Conservation (phyloP, 2,797 vertebrate species). For the Siniperca undulata region DNA sequence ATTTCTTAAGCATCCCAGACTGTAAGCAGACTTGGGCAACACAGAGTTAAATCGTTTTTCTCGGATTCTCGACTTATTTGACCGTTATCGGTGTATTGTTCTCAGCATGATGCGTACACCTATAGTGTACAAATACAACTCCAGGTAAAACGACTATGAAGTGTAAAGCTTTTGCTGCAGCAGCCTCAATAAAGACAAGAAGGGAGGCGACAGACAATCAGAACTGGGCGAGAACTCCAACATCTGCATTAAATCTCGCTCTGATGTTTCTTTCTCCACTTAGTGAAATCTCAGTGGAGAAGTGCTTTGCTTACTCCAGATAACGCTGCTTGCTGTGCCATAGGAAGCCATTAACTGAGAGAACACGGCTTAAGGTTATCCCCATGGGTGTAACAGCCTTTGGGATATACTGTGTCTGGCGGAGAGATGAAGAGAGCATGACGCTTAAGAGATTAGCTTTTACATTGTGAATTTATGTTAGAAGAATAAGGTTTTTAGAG, state of each 20-base stretch:
- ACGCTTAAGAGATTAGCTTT: conserved; percentile 71
- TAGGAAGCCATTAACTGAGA: conserved; percentile 73
- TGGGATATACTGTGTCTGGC: conserved; percentile 65
- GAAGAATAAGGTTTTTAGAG: conserved; percentile 64
- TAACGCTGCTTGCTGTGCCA: conserved; percentile 64
- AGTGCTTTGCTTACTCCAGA: conserved; percentile 52
- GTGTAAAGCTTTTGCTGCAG: conserved; percentile 31
- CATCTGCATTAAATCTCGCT: conserved; percentile 61
- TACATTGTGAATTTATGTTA: conserved; percentile 63
- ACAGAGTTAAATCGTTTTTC: conserved; percentile 2
- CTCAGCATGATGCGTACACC: conserved; percentile 13
- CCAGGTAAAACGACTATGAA: conserved; percentile 12
- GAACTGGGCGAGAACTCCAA: conserved; percentile 40
- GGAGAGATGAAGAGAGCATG: conserved; percentile 66
- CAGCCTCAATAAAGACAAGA: conserved; percentile 34
- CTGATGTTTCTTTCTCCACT: conserved; percentile 45
- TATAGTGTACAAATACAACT: conserved; percentile 5
- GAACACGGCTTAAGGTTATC: conserved; percentile 65
- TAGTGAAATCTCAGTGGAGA: conserved; percentile 58
- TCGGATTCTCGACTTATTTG: not conserved
- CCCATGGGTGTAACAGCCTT: conserved; percentile 69
- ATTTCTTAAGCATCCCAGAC: conserved; percentile 32
- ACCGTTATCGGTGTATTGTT: not conserved
- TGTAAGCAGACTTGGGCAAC: conserved; percentile 7
- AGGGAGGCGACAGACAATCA: conserved; percentile 39